phyloP scores from a whole-genome alignment of 2,888 invertebrate species.

The Eretmocerus hayati region DNA sequence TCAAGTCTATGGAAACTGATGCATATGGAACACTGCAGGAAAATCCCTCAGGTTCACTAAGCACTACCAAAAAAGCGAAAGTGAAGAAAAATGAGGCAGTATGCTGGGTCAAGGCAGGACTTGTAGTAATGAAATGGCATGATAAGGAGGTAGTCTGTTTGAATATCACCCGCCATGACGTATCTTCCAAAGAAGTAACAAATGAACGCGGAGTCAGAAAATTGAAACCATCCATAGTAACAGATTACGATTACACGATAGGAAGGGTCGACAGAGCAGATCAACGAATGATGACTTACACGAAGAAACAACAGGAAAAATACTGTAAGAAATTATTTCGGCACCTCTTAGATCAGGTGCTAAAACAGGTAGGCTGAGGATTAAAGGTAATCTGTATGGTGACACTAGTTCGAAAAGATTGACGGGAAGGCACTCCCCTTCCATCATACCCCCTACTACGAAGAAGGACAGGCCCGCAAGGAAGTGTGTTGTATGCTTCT shows the following conservation, averaged over 20 bases:
- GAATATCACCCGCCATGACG: slow-evolving; percentile 8
- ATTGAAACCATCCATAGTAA: slow-evolving; percentile 7
- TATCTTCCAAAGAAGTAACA: slow-evolving; percentile 5
- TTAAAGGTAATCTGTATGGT: background rate
- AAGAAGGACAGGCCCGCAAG: background rate
- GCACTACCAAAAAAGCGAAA: slow-evolving; percentile 1
- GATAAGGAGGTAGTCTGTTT: slow-evolving; percentile 6
- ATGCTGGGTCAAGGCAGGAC: slow-evolving; percentile 1
- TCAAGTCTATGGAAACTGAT: background rate
- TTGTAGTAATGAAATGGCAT: slow-evolving; percentile 7
- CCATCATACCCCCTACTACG: background rate
- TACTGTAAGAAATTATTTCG: slow-evolving; percentile 1
- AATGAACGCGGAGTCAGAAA: slow-evolving; percentile 3
- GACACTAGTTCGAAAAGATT: slow-evolving; percentile 1
- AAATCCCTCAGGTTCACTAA: slow-evolving; percentile 2
- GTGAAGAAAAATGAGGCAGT: slow-evolving; percentile 4
- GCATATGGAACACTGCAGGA: slow-evolving; percentile 5
- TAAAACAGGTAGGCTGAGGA: background rate
- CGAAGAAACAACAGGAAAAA: background rate
- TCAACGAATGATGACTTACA: slow-evolving; percentile 3
- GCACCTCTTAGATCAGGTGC: background rate
- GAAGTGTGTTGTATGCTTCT: background rate
- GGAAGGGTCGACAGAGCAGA: slow-evolving; percentile 6
- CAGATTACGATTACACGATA: slow-evolving; percentile 8
- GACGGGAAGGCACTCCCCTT: background rate